phyloP scores from a whole-genome alignment of 2,113 vertebrate species.

The Passer montanus region DNA sequence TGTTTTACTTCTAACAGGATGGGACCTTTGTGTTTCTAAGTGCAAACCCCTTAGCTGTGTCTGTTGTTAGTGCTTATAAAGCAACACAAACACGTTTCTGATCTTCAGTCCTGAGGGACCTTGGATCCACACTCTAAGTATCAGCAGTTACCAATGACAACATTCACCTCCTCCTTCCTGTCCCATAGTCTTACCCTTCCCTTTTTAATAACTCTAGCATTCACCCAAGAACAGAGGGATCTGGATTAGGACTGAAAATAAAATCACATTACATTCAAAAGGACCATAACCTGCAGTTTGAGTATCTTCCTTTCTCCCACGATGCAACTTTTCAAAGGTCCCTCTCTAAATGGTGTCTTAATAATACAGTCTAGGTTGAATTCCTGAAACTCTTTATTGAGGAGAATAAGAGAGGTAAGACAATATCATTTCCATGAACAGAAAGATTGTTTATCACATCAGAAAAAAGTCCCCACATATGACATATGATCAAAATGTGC shows the following conservation, averaged over 20 bases:
- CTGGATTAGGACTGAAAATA: neutral
- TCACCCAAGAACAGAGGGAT: neutral
- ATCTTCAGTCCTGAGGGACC: neutral
- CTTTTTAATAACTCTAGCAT: neutral
- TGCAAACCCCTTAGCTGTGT: neutral
- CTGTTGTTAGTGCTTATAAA: neutral
- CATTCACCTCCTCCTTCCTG: neutral
- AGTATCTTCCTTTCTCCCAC: neutral
- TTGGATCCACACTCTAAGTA: neutral
- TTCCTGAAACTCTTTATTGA: neutral
- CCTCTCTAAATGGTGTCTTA: neutral
- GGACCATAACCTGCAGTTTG: neutral
- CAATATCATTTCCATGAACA: neutral
- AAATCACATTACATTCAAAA: neutral
- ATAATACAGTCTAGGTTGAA: neutral
- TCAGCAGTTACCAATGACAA: neutral
- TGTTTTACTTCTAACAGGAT: neutral
- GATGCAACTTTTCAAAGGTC: neutral
- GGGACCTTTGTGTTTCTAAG: neutral
- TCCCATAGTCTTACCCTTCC: neutral
- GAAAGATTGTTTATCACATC: neutral
- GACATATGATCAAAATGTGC: neutral
- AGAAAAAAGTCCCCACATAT: rapidly evolving
- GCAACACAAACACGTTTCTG: neutral
- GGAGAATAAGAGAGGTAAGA: neutral